Evolutionary conservation across 2,888 invertebrate genomes (phyloP), one percentile per base, ranked within the genome.

Genomic region (Colletes collaris): DNA sequence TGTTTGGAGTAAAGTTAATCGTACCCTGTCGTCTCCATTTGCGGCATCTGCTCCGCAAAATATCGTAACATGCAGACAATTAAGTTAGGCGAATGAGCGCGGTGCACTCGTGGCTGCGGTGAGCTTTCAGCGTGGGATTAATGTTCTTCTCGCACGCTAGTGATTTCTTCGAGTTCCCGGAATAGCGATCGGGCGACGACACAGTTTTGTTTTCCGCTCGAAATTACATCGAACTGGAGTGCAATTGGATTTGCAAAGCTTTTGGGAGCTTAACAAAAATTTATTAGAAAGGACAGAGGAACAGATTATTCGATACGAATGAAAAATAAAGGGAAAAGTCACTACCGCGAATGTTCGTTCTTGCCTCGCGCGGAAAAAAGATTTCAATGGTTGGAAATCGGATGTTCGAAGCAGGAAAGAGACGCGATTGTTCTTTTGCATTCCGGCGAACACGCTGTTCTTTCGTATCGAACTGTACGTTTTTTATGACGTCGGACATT

Each of bases 71-170:
- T 16, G 19, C 27, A 11, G n/a, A 8, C 58, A 37, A 58, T 58
- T 37, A 35, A 40, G 37, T 58, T 58, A 40, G 58, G n/a, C n/a
- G 40, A 37, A 58, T 37, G 58, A 7, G 58, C 37, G 10, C 58
- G 58, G 37, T 37, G 37, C n/a, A 37, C 37, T 4, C 13, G n/a
- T 4, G n/a, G 37, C 8, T 58, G 37, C 58, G 58, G 37, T 13
- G n/a, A 40, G 58, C 58, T 58, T 58, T 40, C n/a, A 58, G 40
- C 40, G 40, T n/a, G n/a, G 58, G 27, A 40, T 37, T 58, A 58
- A 62, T 40, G 62, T 11, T 7, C 62, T 37, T 40, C n/a, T 40
- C n/a, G 58, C 58, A 58, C 58, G 58, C 58, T n/a, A 37, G 37
- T 13, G 58, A 58, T 58, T 58, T n/a, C 40, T 58, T 58, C n/a